Evolutionary conservation across 2,113 vertebrate species (phyloP), one percentile per base, ranked within the genome.

Genomic region (Piprites chloris): DNA sequence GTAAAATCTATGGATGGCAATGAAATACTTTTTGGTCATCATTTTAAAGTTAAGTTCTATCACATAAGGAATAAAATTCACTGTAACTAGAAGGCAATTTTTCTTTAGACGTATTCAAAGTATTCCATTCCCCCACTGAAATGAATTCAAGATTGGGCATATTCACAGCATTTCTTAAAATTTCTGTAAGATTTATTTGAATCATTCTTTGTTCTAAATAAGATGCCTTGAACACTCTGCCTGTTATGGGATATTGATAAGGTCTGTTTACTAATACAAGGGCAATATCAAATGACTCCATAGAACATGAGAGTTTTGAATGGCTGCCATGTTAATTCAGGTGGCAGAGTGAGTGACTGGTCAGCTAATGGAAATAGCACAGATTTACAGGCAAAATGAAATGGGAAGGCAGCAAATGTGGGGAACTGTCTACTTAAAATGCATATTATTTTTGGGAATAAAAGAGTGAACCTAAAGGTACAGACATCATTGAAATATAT

Each of bases 11-110:
- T 81, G 44, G 52, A 90, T 79, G 44, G 49, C 37, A 91, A 59
- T 77, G 33, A 87, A 95, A 88, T 86, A 67, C 35, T 68, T 95
- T 90, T 81, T 88, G 52, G 58, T 75, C 68, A 62, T 49, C n/a
- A 93, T 94, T 92, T 94, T 80, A 84, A 95, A 93, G 68, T 88
- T 32, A 84, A 83, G 71, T 92, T 94, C 79, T 94, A 61, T 95
- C 96, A 89, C 89, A 93, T 86, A 87, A 92, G n/a, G 49, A 84
- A 89, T 93, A 90, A 87, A 95, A 83, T 74, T 41, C 16, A 83
- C 61, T 89, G 52, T 56, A 92, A 86, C 49, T 90, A 78, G 65
- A 73, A 84, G 74, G 61, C 78, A 68, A 86, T 88, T 92, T 93
- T 96, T 88, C 87, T 77, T 90, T 52, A 92, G 61, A 53, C 0